Evolutionary conservation across 2,113 vertebrate species (phyloP), one percentile per base, ranked within the genome.

Genomic region (Gobio gobio): DNA sequence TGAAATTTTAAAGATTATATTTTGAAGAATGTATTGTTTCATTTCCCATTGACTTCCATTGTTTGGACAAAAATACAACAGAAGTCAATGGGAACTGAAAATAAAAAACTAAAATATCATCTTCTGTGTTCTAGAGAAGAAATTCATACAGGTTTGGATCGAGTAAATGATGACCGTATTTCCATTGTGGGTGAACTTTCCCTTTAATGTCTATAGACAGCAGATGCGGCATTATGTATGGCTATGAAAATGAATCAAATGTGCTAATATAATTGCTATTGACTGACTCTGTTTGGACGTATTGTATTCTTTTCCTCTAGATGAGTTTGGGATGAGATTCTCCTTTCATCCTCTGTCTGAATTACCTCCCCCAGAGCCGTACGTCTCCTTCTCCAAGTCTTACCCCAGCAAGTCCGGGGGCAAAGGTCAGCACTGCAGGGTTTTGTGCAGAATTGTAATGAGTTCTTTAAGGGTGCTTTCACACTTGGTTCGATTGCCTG

Each of bases 261-360:
- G 22, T 59, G 54, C 20, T 78, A 24, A 24, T 59, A 16, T 24
- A 78, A 24, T 79, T 45, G 40, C 16, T 26, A 43, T 61, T 45
- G 29, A 61, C 14, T 78, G 76, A 24, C 29, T 40, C 10, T 36
- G 2, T 56, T 76, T 56, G 51, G 2, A 20, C 2, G 9, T 16
- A 6, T 82, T n/a, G 10, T 80, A 10, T 89, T 75, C 22, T 12
- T 93, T 79, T 89, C 83, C 87, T 74, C 76, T 87, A 97, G 96
- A 97, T 94, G 95, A 96, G 56, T 97, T 95, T 96, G 96, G 96
- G 90, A 94, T 94, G 91, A 94, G 95, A 89, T 97, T 97, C 92
- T 93, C 93, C 88, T 97, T 97, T 90, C 96, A 96, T 92, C 92
- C 95, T 0, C 83, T 96, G 87, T 95, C 96, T 80, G 96, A 97